Conservation (phyloP, 2,888 invertebrate genomes). For the Peribatodes rhomboidaria region DNA sequence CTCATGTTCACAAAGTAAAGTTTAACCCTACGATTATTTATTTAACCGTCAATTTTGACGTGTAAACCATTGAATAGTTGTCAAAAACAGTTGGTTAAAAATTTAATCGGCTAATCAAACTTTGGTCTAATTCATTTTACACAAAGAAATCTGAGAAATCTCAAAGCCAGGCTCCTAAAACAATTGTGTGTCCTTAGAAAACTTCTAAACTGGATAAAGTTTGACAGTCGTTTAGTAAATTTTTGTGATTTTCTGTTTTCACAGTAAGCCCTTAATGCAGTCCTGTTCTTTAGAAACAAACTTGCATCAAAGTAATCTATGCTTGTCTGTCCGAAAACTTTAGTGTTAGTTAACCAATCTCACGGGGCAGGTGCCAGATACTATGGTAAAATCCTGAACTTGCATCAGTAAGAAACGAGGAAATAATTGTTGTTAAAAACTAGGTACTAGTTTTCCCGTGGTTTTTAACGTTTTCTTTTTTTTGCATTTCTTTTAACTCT, state of each 20-base stretch:
- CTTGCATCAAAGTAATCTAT: conserved; percentile 30
- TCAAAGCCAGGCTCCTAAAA: too few relatives aligned
- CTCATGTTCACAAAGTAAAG: too few relatives aligned
- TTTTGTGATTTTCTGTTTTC: background rate
- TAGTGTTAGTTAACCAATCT: conserved; percentile 21
- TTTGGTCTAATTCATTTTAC: too few relatives aligned
- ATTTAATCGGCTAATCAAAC: too few relatives aligned
- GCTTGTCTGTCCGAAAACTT: conserved; percentile 14
- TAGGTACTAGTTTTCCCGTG: background rate
- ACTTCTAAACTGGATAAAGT: background rate
- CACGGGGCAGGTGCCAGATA: conserved; percentile 6
- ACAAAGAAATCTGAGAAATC: too few relatives aligned
- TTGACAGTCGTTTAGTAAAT: background rate
- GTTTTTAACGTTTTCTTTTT: background rate
- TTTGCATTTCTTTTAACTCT: too few relatives aligned
- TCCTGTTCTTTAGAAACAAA: conserved; percentile 20
- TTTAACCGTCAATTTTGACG: too few relatives aligned
- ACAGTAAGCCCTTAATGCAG: background rate
- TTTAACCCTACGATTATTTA: too few relatives aligned
- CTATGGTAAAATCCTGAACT: background rate
- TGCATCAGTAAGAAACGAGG: background rate
- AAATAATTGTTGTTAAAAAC: background rate
- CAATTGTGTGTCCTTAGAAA: too few relatives aligned
- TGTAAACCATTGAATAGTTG: too few relatives aligned
- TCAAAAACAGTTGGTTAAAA: too few relatives aligned